A percentile compares a stretch with the other conserved stretches of the same genome.
phyloP scores from a whole-genome alignment of 1,140 invertebrate genomes.

The Neelides sp. region DNA sequence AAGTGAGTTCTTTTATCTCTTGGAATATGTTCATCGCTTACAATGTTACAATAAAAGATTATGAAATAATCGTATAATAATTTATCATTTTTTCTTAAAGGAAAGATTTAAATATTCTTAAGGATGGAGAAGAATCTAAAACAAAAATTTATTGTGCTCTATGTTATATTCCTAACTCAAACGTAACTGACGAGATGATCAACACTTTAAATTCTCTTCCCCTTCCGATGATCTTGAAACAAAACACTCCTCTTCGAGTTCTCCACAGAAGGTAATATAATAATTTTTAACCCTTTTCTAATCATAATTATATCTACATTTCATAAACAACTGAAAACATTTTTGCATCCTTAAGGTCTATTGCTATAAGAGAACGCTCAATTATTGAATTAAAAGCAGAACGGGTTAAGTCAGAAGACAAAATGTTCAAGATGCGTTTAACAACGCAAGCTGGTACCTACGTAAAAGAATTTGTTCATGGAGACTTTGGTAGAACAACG shows the following conservation, averaged over 20 bases:
- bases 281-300: too few relatives aligned
- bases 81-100: slow-evolving; percentile 38
- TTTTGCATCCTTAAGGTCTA: slow-evolving; percentile 45
- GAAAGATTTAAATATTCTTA: slow-evolving; percentile 55
- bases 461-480: slow-evolving; percentile 93
- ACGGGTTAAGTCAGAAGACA: slow-evolving; percentile 33
- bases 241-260: slow-evolving; percentile 72
- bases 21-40: background rate
- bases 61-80: background rate
- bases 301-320: background rate
- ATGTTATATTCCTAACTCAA: slow-evolving; percentile 44
- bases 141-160: slow-evolving; percentile 69
- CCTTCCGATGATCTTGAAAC: slow-evolving; percentile 37
- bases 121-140: slow-evolving; percentile 74
- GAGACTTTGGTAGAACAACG: slow-evolving; percentile 70
- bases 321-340: background rate
- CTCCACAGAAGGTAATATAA: slow-evolving; percentile 45
- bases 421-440: slow-evolving; percentile 53
- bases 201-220: slow-evolving; percentile 39
- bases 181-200: slow-evolving; percentile 38
- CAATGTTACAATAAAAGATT: slow-evolving; percentile 4
- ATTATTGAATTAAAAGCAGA: slow-evolving; percentile 22
- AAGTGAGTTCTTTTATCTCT: slow-evolving; percentile 39
- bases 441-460: slow-evolving; percentile 88
- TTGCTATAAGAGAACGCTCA: slow-evolving; percentile 47